Evolutionary conservation across 1,140 invertebrate species (phyloP), one percentile per base, ranked within the genome.

Genomic region (Steinernema khuongi): DNA sequence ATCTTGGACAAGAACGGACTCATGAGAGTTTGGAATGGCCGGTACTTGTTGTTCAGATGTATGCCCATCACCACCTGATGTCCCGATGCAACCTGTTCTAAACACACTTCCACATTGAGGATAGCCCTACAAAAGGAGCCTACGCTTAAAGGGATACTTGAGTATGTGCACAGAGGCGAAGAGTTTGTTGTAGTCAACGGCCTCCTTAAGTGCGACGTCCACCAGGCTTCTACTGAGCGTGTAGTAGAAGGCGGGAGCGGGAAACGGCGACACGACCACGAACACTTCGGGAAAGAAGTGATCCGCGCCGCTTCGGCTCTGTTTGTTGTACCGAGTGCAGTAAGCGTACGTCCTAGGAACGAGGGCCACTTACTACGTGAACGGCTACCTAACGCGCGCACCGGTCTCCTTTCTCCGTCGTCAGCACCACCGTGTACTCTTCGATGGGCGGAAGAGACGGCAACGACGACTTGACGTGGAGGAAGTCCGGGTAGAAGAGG

Each of bases 131-230:
- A 41, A n/a, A 41, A 11, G 7, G 36, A 7, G 22, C 50, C 4
- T 60, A 60, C 50, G 11, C 26, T 60, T 60, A 22, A 60, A 60
- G 7, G 50, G 50, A 26, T 60, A 60, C 26, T 60, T 60, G 11
- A 60, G 22, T n/a, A 60, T 60, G 50, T 60, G 50, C 4, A 60
- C 50, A 11, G 50, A 60, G 4, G 50, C 14, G 50, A 60, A 60
- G 50, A 60, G 50, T 26, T 60, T 60, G 50, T 60, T 60, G 50
- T 22, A 17, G 50, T 60, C 50, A 26, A 60, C 50, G 4, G 36
- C 36, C 7, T 26, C 50, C 19, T 60, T 60, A 2, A 60, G 26
- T 4, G 50, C 50, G 50, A 60, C 50, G 4, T 60, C 50, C 4
- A 60, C 50, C 7, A 60, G 50, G 50, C 50, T 60, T 60, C 50